Evolutionary conservation across 1,140 invertebrate genomes (phyloP).

Genomic region (Triops longicaudatus): DNA sequence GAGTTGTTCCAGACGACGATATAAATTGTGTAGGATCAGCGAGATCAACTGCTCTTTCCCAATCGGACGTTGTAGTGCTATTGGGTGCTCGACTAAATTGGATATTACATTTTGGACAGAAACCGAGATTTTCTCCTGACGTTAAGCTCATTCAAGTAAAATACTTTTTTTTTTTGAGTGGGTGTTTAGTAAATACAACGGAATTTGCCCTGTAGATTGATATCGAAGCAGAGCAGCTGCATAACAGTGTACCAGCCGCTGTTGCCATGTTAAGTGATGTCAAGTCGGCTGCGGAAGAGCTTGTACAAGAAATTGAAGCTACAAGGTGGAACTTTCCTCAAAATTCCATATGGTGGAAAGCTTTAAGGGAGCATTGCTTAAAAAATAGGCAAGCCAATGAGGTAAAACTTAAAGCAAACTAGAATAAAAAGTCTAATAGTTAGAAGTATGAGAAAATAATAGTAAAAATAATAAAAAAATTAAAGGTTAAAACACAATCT

Average conservation of each 20-base stretch:
- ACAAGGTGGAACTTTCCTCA: slow-evolving; percentile 39
- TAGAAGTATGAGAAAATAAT: too few species aligned
- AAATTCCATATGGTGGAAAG: slow-evolving; percentile 50
- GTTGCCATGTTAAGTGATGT: slow-evolving; percentile 75
- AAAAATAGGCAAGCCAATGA: slow-evolving; percentile 50
- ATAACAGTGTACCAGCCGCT: slow-evolving; percentile 69
- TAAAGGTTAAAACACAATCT: slow-evolving; percentile 27
- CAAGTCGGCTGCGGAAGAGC: slow-evolving; percentile 53
- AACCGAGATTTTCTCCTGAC: slow-evolving; percentile 69
- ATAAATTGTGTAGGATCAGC: slow-evolving; percentile 69
- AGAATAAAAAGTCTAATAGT: neutral
- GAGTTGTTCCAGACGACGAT: slow-evolving; percentile 76
- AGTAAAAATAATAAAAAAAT: too few species aligned
- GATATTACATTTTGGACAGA: slow-evolving; percentile 91
- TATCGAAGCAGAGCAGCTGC: slow-evolving; percentile 78
- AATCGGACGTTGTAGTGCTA: slow-evolving; percentile 80
- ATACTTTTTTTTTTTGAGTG: neutral
- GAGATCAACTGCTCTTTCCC: slow-evolving; percentile 70
- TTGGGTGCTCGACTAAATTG: slow-evolving; percentile 90
- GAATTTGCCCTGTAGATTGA: slow-evolving; percentile 58
- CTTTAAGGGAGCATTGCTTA: slow-evolving; percentile 47
- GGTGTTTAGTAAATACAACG: slow-evolving; percentile 21
- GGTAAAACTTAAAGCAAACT: slow-evolving; percentile 38
- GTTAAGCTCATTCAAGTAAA: slow-evolving; percentile 82
- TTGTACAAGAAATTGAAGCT: slow-evolving; percentile 41